phyloP scores from a whole-genome alignment of 2,888 invertebrate species.

The Margaritifera margaritifera region DNA sequence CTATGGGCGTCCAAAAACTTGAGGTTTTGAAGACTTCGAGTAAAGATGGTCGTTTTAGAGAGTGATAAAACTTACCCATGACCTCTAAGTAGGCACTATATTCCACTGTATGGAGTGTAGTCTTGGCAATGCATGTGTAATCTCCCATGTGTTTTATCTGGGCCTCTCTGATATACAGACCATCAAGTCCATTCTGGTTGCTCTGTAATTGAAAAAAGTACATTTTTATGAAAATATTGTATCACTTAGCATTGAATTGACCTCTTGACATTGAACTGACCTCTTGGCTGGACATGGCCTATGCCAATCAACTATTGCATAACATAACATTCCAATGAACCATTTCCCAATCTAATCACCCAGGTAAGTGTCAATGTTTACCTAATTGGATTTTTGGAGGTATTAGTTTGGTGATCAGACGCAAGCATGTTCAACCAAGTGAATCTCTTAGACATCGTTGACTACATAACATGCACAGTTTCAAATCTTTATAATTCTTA shows the following conservation, averaged over 20 bases:
- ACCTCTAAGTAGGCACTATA: constrained; percentile 36
- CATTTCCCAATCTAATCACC: too few relatives aligned
- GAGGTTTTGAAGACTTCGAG: background rate
- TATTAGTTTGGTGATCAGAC: too few relatives aligned
- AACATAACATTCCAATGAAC: too few relatives aligned
- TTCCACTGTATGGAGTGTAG: constrained; percentile 76
- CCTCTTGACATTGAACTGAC: too few relatives aligned
- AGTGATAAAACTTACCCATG: constrained; percentile 31
- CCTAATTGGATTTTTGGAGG: constrained; percentile 1
- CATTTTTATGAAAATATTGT: constrained; percentile 1
- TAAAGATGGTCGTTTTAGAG: background rate
- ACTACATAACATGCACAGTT: too few relatives aligned
- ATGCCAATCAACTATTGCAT: too few relatives aligned
- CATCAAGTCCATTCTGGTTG: constrained; percentile 46
- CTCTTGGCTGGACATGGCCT: too few relatives aligned
- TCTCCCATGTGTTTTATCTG: constrained; percentile 90
- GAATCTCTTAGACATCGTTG: too few relatives aligned
- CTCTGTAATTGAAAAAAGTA: constrained; percentile 42
- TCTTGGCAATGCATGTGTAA: constrained; percentile 89
- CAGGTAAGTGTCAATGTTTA: background rate
- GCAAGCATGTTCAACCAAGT: too few relatives aligned
- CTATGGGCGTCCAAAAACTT: too few relatives aligned
- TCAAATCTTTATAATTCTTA: too few relatives aligned
- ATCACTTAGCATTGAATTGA: constrained; percentile 3
- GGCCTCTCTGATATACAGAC: constrained; percentile 80